phyloP scores from a whole-genome alignment of 2,113 vertebrate species.

The Peromyscus polionotus region DNA sequence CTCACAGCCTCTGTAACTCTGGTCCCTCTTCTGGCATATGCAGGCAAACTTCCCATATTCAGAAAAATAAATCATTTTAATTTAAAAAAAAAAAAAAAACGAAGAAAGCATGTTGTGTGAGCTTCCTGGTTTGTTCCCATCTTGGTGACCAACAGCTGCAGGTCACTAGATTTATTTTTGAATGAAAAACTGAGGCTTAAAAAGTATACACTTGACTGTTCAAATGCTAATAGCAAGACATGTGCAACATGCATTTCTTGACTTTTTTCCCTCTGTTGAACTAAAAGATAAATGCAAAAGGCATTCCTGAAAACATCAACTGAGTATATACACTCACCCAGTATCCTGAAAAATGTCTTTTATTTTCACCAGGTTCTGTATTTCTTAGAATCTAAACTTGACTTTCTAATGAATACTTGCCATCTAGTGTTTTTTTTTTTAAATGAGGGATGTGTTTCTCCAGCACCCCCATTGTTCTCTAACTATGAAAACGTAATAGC shows the following conservation, averaged over 20 bases:
- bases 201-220: not conserved
- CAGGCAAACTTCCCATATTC: not conserved
- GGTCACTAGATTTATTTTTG: not conserved
- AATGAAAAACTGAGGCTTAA: not conserved
- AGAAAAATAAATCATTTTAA: not conserved
- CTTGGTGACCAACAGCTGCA: not conserved
- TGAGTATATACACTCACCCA: not conserved
- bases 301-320: not conserved
- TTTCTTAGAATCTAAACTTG: not conserved
- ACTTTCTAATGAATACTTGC: slow-evolving; percentile 49
- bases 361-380: not conserved
- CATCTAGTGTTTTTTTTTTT: too few relatives aligned
- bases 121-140: not conserved
- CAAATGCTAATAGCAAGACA: not conserved
- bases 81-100: not conserved
- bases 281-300: not conserved
- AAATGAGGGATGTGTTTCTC: not conserved
- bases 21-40: not conserved
- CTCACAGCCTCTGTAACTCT: not conserved
- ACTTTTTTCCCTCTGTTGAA: not conserved
- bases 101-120: not conserved
- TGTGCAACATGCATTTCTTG: not conserved
- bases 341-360: not conserved
- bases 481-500: not conserved
- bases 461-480: not conserved